Evolutionary conservation across 2,113 vertebrate species (phyloP), one percentile per base, ranked within the genome.

Genomic region (Channa maculata): DNA sequence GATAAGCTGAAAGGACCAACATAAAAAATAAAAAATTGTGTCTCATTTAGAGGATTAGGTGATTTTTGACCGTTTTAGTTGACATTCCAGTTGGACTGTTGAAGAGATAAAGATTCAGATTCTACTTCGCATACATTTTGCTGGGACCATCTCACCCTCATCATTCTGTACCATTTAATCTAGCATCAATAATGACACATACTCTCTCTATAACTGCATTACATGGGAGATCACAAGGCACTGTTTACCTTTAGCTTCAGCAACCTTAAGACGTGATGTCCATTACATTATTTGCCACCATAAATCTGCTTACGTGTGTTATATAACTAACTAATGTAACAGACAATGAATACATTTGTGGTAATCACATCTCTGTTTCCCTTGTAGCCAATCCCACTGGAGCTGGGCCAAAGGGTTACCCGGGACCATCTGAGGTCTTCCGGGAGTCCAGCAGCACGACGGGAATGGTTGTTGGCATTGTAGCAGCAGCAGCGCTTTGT

Each of bases 401-500:
- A 61, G 91, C 95, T 4, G 96, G 95, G 1, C 93, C 96, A 2
- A 94, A 96, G 65, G 94, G 94, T 77, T 96, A 94, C 79, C 96
- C 97, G 0, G 97, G 95, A 54, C 94, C 96, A 0, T 93, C 96
- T 0, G 98, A 99, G 72, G 97, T 98, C 83, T 96, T 99, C 61
- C 94, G 95, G 1, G 98, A 99, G 87, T 98, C 97, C 74, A 98
- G 97, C 95, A 98, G 97, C 90, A 99, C 98, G 1, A 99, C 97
- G 0, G 98, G 98, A 60, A 99, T 99, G 98, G 98, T 99, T 62
- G 98, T 99, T 0, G 98, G 98, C 71, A 99, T 99, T 0, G 97
- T 99, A 37, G 97, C 97, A 0, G 98, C 98, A 0, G 98, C 98
- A 0, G 98, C 98, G 0, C 94, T 99, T 36, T 99, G 98, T 86